phyloP scores from a whole-genome alignment of 2,888 invertebrate genomes.

The Eurois occulta region DNA sequence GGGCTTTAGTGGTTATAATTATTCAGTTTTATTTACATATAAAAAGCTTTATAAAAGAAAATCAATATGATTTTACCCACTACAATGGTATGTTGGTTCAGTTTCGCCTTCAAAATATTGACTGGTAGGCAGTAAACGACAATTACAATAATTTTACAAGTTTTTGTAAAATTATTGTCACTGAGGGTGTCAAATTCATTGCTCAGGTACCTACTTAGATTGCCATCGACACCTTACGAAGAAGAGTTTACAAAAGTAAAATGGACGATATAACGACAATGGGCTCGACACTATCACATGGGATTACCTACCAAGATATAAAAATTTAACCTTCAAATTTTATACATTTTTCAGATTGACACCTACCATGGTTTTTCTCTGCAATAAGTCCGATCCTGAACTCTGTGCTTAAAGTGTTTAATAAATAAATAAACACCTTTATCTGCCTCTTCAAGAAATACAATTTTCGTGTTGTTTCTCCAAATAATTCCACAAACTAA shows the following conservation, averaged over 20 bases:
- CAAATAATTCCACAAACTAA: constrained; percentile 1
- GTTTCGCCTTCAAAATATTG: too few species aligned
- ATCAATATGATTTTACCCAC: too few species aligned
- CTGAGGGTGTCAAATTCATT: too few species aligned
- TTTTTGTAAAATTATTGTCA: too few species aligned
- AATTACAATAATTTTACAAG: too few species aligned
- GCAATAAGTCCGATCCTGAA: neutral
- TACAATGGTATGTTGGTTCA: too few species aligned
- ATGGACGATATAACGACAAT: too few species aligned
- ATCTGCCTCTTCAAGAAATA: neutral
- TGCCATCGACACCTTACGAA: too few species aligned
- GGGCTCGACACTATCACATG: too few species aligned
- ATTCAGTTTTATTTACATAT: neutral
- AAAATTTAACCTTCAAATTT: neutral
- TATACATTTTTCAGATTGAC: neutral
- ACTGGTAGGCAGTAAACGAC: too few species aligned
- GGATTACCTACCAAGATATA: neutral
- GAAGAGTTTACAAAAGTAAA: too few species aligned
- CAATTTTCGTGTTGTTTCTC: neutral
- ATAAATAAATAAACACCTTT: neutral
- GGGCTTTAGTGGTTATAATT: neutral
- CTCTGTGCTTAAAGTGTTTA: neutral
- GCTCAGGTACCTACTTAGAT: too few species aligned
- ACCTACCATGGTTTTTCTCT: neutral
- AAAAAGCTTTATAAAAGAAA: neutral